Percentiles rank a stretch among this genome's conserved stretches.
Conservation (phyloP, 2,888 invertebrate genomes). For the Automeris io region DNA sequence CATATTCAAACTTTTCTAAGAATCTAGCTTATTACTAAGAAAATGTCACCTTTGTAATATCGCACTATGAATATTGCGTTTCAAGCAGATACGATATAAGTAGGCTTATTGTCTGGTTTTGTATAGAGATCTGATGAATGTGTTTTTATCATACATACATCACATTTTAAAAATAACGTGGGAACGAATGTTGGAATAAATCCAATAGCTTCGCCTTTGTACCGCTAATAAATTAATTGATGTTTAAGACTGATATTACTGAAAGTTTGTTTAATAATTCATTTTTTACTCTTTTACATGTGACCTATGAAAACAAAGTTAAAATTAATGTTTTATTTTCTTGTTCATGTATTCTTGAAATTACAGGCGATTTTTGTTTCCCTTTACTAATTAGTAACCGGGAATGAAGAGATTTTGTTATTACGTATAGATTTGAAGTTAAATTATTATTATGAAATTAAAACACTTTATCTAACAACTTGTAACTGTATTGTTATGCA, state of each 20-base stretch:
- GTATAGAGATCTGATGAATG: background rate
- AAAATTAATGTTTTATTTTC: constrained; percentile 18
- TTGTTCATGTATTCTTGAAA: no score
- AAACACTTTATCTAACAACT: no score
- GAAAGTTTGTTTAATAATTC: constrained; percentile 1
- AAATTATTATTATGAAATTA: no score
- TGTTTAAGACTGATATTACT: constrained; percentile 2
- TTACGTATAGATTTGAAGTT: no score
- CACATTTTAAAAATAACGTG: background rate
- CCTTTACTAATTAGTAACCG: constrained; percentile 5
- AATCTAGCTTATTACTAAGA: no score
- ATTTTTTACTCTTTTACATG: background rate
- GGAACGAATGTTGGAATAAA: background rate
- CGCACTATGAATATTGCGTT: no score
- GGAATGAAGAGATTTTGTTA: no score
- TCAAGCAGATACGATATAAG: no score
- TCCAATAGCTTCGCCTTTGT: background rate
- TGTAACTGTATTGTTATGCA: no score
- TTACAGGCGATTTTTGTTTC: constrained; percentile 13
- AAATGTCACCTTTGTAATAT: no score
- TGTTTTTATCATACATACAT: background rate
- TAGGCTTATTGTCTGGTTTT: background rate
- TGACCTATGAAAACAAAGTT: constrained; percentile 13
- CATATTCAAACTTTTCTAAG: no score
- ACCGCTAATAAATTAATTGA: constrained; percentile 2